Percentiles rank a stretch among this genome's conserved stretches.
Evolutionary conservation across 30 jellyfish, hydroid and myxozoan genomes (phyloP).

Genomic region (Pelagia noctiluca): DNA sequence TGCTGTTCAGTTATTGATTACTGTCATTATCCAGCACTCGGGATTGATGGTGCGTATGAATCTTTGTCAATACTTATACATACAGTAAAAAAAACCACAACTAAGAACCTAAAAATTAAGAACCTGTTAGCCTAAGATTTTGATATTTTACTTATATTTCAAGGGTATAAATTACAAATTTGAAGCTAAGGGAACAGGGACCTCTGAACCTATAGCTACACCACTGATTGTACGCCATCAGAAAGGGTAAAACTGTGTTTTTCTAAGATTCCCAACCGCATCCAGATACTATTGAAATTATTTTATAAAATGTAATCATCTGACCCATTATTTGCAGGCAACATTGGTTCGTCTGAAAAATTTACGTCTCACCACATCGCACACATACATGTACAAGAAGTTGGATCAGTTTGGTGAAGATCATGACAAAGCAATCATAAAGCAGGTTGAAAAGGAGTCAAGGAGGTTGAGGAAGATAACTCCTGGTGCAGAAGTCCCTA

Average conservation of each 20-base stretch:
- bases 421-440: slow-evolving; percentile 31
- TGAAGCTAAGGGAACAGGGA: neutral
- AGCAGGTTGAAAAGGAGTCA: slow-evolving; percentile 37
- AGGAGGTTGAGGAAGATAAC: too few relatives aligned
- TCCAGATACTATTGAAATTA: neutral
- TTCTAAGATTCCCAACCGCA: neutral
- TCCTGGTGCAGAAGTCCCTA: too few relatives aligned
- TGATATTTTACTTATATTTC: too few relatives aligned
- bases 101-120: too few relatives aligned
- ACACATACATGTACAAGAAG: slow-evolving; percentile 10
- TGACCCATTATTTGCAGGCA: slow-evolving; percentile 14
- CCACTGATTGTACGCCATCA: slow-evolving; percentile 4
- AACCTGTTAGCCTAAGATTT: too few relatives aligned
- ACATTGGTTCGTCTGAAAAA: slow-evolving; percentile 41
- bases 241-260: slow-evolving; percentile 2
- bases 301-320: neutral
- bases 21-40: neutral
- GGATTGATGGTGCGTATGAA: slow-evolving; percentile 5
- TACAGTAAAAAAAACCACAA: neutral
- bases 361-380: slow-evolving; percentile 38
- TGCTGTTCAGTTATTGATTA: neutral
- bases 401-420: slow-evolving; percentile 31
- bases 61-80: neutral
- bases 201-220: neutral
- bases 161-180: too few relatives aligned